phyloP scores from a whole-genome alignment of 2,888 invertebrate species.

The Leptopterna dolabrata region DNA sequence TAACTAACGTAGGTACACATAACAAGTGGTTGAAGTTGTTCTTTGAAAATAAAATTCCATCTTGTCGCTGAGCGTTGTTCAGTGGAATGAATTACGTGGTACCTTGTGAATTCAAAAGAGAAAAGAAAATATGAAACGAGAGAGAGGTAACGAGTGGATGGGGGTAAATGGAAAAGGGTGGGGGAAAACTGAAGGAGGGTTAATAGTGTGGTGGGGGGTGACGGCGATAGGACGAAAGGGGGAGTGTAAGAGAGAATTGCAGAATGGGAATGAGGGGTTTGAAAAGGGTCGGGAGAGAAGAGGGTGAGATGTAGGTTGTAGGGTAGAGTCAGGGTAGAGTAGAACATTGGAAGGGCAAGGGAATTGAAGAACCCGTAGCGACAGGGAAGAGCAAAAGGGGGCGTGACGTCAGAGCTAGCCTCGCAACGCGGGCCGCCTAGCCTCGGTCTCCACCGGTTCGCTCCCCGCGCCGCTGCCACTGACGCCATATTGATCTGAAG shows the following conservation, averaged over 20 bases:
- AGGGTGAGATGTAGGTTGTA: slow-evolving; percentile 1
- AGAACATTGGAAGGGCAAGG: slow-evolving; percentile 7
- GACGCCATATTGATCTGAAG: not conserved
- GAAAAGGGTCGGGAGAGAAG: not conserved
- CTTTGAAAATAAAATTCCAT: not conserved
- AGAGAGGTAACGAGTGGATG: slow-evolving; percentile 3
- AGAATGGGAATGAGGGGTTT: slow-evolving; percentile 11
- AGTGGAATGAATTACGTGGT: not conserved
- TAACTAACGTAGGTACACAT: too few relatives aligned
- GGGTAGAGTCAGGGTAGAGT: not conserved
- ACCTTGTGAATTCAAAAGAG: not conserved
- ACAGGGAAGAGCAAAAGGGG: not conserved
- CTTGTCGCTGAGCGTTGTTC: not conserved
- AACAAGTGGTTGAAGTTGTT: not conserved
- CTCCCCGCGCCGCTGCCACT: not conserved
- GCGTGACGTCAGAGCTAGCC: not conserved
- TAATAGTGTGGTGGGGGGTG: not conserved
- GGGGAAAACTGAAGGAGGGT: not conserved
- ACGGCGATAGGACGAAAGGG: not conserved
- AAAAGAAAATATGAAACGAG: not conserved
- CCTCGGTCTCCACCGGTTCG: not conserved
- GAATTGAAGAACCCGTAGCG: not conserved
- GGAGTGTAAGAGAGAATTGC: not conserved
- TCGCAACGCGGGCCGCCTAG: not conserved
- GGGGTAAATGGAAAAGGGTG: not conserved